phyloP scores from a whole-genome alignment of 2,797 vertebrate genomes.

The Australoheros facetus region DNA sequence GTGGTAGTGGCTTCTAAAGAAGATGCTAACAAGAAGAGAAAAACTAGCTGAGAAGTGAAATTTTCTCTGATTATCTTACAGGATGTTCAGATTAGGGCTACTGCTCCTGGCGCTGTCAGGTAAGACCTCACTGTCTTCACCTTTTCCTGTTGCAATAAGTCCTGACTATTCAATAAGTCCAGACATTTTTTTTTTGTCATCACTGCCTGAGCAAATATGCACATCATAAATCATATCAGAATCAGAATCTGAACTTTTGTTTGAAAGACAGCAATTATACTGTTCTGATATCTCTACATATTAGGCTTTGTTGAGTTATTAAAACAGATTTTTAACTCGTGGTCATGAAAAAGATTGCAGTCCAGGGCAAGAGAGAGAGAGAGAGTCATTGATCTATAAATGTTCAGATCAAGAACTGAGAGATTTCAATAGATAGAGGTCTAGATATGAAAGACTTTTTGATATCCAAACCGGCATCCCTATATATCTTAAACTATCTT shows the following conservation, averaged over 20 bases:
- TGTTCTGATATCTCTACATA: neutral
- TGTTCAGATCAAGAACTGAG: too few relatives aligned
- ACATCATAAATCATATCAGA: neutral
- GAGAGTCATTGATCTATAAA: too few relatives aligned
- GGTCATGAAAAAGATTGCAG: neutral
- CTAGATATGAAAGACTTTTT: neutral
- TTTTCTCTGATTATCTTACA: slow-evolving; percentile 35
- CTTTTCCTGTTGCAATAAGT: neutral
- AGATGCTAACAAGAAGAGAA: neutral
- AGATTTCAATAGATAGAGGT: neutral
- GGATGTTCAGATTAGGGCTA: slow-evolving; percentile 71
- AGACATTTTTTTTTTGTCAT: neutral
- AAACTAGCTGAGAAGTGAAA: neutral
- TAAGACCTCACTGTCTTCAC: slow-evolving; percentile 51
- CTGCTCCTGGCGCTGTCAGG: slow-evolving; percentile 72
- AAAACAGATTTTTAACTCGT: neutral
- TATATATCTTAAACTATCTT: neutral
- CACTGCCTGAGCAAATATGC: neutral
- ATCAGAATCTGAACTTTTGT: neutral
- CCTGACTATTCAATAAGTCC: neutral
- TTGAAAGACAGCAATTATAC: neutral
- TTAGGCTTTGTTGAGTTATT: neutral
- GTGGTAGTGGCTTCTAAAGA: neutral
- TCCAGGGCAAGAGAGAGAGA: too few relatives aligned
- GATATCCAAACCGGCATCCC: neutral